Base-by-base conservation (phyloP, 2,797 vertebrate species). In the Gymnocypris eckloni region DNA sequence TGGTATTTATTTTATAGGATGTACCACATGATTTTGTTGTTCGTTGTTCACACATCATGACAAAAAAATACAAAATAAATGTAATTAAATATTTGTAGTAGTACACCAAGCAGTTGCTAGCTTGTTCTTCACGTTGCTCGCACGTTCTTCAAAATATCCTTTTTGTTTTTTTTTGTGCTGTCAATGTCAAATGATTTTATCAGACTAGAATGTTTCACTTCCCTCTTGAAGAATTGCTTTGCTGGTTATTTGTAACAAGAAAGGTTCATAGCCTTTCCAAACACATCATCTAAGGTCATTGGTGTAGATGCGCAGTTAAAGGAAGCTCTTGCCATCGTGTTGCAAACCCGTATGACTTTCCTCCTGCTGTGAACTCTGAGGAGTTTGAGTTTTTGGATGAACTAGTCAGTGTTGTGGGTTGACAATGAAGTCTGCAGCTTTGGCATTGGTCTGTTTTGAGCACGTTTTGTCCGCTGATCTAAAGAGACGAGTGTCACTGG, bases 381-480 rank as follows among this genome's bases (percentile, higher is more conserved):
- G n/a, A 28, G 25, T 28, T 72, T 72, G 43, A 22, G 1, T 33
- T 6, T 75, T 52, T 52, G 9, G 72, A 1, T 52, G 4, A 50
- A 28, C 7, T 28, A 54, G 67, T 56, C 13, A 7, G 7, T 56
- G 6, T 64, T 64, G 1, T 50, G 41, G 13, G 28, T 75, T 50
- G 71, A 28, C 37, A n/a, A 11, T 83, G 18, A 37, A 75, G 56
- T 59, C 61, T 83, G 43, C 28, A 37, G 13, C 9, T 22, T 48
- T 45, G 39, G 41, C 43, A 15, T 4, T 15, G 28, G 20, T 39
- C 8, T 22, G 18, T 76, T 45, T 59, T 50, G 81, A 64, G 41
- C 43, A 83, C 82, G 59, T 22, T 64, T 83, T 83, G 70, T 75
- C 41, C 18, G 9, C 52, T 73, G 52, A 81, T 59, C 37, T 72